These are phyloP conservation scores for Dinoponera quadriceps DNA, from an alignment of 1,140 invertebrate genomes.

Conservation along the genomic window DNA sequence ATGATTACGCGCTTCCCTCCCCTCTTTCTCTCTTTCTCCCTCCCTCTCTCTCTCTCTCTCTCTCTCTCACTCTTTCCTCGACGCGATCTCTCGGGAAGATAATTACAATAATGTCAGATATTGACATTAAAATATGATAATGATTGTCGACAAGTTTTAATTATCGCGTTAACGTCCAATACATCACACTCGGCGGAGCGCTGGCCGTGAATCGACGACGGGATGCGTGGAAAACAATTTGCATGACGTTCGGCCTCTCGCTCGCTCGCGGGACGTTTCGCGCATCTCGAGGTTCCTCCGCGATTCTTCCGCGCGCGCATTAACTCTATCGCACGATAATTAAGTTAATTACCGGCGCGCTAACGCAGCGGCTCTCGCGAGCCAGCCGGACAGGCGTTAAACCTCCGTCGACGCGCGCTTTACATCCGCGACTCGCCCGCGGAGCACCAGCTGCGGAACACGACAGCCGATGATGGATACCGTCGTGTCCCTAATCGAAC, in stretches of 20 bases:
- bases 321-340: slow-evolving; percentile 72
- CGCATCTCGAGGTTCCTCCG: slow-evolving; percentile 44
- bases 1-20: background rate
- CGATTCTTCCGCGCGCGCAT: slow-evolving; percentile 60
- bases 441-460: slow-evolving; percentile 49
- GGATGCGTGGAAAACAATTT: slow-evolving; percentile 43
- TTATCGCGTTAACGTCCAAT: slow-evolving; percentile 52
- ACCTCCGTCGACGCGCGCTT: slow-evolving; percentile 32
- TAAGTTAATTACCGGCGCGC: slow-evolving; percentile 74
- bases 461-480: slow-evolving; percentile 74
- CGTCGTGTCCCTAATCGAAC: slow-evolving; percentile 60
- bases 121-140: slow-evolving; percentile 46
- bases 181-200: slow-evolving; percentile 16
- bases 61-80: too few species aligned
- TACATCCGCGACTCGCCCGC: slow-evolving; percentile 8
- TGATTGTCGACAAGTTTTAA: slow-evolving; percentile 52
- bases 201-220: background rate
- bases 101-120: slow-evolving; percentile 38
- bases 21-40: too few species aligned
- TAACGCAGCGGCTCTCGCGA: slow-evolving; percentile 64
- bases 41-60: too few species aligned
- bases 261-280: background rate
- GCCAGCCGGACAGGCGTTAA: slow-evolving; percentile 27
- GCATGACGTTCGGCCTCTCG: slow-evolving; percentile 28
- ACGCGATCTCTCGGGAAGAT: background rate